Percentiles rank a stretch among this genome's conserved stretches.
These are phyloP conservation scores for Drosophila phalerata DNA, from an alignment of 2,888 invertebrate genomes.

Conservation along the genomic window DNA sequence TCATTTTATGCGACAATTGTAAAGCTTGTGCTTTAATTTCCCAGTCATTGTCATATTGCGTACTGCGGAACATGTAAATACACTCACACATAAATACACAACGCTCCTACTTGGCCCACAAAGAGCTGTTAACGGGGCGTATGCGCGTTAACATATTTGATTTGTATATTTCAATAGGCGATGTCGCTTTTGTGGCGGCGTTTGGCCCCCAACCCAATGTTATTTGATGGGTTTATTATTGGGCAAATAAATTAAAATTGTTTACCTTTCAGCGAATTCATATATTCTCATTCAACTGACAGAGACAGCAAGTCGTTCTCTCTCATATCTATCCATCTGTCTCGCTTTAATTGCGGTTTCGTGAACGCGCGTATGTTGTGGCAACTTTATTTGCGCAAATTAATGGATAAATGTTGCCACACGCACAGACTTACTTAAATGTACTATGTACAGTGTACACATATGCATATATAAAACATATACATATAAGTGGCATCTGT, in stretches of 20 bases:
- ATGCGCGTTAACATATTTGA: constrained; percentile 60
- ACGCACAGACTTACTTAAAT: constrained; percentile 18
- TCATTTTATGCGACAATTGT: background rate
- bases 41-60: constrained; percentile 35
- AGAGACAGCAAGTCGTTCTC: constrained; percentile 15
- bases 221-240: constrained; percentile 76
- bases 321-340: constrained; percentile 22
- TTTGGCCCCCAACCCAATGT: constrained; percentile 16
- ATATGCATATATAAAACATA: background rate
- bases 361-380: constrained; percentile 72
- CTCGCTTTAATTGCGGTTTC: constrained; percentile 67
- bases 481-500: constrained; percentile 29
- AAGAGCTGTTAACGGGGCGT: constrained; percentile 56
- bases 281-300: constrained; percentile 22
- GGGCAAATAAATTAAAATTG: constrained; percentile 79
- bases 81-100: constrained; percentile 23
- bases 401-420: constrained; percentile 72
- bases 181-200: constrained; percentile 17
- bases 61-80: constrained; percentile 37
- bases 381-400: constrained; percentile 76
- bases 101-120: constrained; percentile 34
- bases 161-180: constrained; percentile 52
- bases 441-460: constrained; percentile 4
- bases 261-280: constrained; percentile 68
- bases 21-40: constrained; percentile 39